A percentile compares a stretch with the other conserved stretches of the same genome.
phyloP scores from a whole-genome alignment of 2,797 vertebrate species.

The Graptemys geographica region DNA sequence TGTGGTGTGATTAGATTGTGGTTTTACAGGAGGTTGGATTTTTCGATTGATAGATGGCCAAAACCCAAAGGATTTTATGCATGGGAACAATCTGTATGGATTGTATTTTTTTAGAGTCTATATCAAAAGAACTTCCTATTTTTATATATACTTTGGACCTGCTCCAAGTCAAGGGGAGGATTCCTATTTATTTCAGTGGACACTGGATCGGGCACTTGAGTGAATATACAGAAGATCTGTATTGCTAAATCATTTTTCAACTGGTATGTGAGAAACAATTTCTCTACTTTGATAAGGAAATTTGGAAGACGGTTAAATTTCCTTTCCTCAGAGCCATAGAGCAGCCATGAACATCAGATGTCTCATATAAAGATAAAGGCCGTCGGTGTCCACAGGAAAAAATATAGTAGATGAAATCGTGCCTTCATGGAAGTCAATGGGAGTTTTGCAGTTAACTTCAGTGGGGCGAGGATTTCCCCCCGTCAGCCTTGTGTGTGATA shows the following conservation, averaged over 20 bases:
- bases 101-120: not conserved
- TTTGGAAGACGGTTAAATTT: not conserved
- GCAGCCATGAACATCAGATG: not conserved
- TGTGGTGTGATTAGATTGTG: conserved; percentile 50
- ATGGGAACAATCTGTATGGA: not conserved
- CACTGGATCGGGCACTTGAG: not conserved
- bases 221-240: not conserved
- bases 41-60: conserved; percentile 11
- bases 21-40: conserved; percentile 12
- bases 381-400: not conserved
- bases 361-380: conserved; percentile 11
- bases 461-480: not conserved
- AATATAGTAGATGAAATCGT: not conserved
- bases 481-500: not conserved
- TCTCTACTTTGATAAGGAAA: not conserved
- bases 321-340: not conserved
- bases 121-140: not conserved
- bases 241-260: not conserved
- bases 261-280: not conserved
- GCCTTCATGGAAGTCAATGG: not conserved
- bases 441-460: not conserved
- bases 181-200: not conserved
- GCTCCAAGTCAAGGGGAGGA: not conserved
- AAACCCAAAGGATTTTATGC: conserved; percentile 30
- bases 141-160: not conserved